phyloP scores from a whole-genome alignment of 2,797 vertebrate genomes.

The Sebastes trivittatus region DNA sequence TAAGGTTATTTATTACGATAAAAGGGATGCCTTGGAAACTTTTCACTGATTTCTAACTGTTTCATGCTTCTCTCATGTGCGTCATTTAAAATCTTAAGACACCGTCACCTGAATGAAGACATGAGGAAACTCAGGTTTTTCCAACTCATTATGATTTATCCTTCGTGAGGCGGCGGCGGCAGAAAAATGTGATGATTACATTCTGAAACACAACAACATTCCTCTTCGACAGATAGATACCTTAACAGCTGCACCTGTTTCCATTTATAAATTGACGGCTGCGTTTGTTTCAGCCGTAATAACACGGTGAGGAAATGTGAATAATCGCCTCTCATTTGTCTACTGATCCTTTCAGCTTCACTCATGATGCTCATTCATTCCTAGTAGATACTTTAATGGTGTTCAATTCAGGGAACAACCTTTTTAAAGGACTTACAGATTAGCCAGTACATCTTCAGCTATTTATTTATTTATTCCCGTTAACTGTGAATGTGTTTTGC shows the following conservation, averaged over 20 bases:
- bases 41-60: neutral
- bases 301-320: neutral
- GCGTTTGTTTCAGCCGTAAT: neutral
- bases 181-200: neutral
- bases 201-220: neutral
- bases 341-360: neutral
- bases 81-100: neutral
- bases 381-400: neutral
- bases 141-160: neutral
- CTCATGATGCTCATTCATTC: neutral
- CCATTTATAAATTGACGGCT: neutral
- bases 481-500: neutral
- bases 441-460: conserved; percentile 37
- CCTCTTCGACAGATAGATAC: neutral
- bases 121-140: neutral
- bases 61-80: conserved; percentile 9
- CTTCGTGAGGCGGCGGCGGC: neutral
- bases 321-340: neutral
- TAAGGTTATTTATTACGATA: neutral
- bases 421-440: conserved; percentile 14
- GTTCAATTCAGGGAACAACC: conserved; percentile 54
- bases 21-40: neutral
- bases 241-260: neutral
- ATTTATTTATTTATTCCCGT: conserved; percentile 79
- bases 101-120: neutral